These are phyloP conservation scores for Drosophila biarmipes DNA, from an alignment of 1,140 invertebrate genomes.

Conservation along the genomic window DNA sequence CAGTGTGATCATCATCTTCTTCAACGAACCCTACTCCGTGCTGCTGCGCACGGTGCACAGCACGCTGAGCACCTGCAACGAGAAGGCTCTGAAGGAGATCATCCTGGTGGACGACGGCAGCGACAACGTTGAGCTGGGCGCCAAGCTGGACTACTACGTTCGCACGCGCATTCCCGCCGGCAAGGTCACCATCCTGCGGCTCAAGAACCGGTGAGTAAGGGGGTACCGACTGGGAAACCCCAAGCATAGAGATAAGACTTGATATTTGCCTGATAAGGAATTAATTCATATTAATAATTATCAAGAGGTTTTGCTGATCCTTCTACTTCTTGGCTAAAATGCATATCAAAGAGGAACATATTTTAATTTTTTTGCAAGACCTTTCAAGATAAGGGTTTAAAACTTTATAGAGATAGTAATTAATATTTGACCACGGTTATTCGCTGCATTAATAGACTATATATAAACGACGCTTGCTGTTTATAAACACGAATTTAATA, in stretches of 20 bases:
- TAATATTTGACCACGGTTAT: not conserved
- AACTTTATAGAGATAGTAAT: not conserved
- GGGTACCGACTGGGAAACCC: not conserved
- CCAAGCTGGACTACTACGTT: conserved; percentile 92
- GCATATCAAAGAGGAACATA: too few relatives aligned
- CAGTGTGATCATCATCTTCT: conserved; percentile 93
- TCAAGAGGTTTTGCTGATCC: too few relatives aligned
- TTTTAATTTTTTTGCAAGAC: too few relatives aligned
- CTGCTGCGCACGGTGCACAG: conserved; percentile 94
- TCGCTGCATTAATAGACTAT: not conserved
- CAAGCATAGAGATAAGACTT: too few relatives aligned
- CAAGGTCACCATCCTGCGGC: conserved; percentile 90
- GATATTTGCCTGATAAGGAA: too few relatives aligned
- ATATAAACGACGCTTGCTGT: not conserved
- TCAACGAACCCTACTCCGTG: conserved; percentile 94
- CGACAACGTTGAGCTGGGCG: conserved; percentile 90
- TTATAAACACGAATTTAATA: not conserved
- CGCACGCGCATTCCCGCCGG: conserved; percentile 87
- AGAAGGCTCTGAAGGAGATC: conserved; percentile 90
- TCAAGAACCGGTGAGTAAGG: conserved; percentile 88
- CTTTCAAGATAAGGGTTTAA: too few relatives aligned
- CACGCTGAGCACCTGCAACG: conserved; percentile 92
- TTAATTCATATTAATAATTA: too few relatives aligned
- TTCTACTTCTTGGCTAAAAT: too few relatives aligned
- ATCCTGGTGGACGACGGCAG: conserved; percentile 96